Evolutionary conservation across 2,113 vertebrate genomes (phyloP), one percentile per base, ranked within the genome.

Genomic region (Lepus europaeus): DNA sequence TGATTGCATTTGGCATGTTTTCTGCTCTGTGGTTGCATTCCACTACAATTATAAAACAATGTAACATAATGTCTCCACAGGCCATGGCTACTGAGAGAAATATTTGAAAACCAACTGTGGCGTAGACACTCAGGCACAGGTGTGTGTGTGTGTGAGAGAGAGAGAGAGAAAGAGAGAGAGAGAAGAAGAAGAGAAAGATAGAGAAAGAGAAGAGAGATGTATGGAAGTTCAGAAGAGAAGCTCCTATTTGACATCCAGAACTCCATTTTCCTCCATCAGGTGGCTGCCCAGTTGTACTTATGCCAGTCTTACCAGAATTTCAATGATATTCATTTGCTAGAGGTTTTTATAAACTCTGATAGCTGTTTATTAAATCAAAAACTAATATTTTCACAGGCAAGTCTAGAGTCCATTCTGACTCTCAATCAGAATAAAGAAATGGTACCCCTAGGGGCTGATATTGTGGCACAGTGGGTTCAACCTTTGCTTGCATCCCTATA

Each of bases 1-100:
- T 91, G 77, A 93, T 90, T 79, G 23, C 14, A 76, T 25, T 94
- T 95, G 94, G 77, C 56, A 76, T 85, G 70, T 72, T 72, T 94
- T 76, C 36, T 36, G 77, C 45, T 74, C 82, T 90, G 12, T 77
- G 31, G 56, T 59, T 92, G 49, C 27, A 53, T 94, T 88, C 64
- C 16, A 29, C 49, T 91, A 33, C 53, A 91, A 82, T 85, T 87
- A 91, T 89, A 53, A 89, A 90, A 19, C 56, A 86, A 85, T 16
- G 73, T 12, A 93, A 89, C 74, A 76, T 49, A 85, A 85, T 83
- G 92, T 94, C 89, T 51, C 79, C 61, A 84, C 78, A 94, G 86
- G 73, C 29, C 61, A 27, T 53, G 80, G 61, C 80, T 78, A 89
- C 31, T 84, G 74, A 94, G 59, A 88, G 61, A 80, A 84, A n/a